Evolutionary conservation across 2,797 vertebrate genomes (phyloP).

Genomic region (Rhadinocentrus ornatus): DNA sequence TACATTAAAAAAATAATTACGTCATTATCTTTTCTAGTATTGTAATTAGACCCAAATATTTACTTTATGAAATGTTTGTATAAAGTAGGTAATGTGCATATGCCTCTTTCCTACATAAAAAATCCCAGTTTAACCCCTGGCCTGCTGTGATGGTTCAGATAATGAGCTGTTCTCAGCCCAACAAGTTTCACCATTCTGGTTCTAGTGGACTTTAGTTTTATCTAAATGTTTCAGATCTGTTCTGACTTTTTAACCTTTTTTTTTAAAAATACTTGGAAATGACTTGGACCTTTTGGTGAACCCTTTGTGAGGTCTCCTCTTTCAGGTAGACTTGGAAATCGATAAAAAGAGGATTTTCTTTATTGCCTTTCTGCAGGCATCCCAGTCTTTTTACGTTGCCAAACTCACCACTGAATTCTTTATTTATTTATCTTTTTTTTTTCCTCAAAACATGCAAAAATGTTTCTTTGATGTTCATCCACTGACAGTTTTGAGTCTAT

Average conservation of each 20-base stretch:
- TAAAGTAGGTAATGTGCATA: too few species aligned
- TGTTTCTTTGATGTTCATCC: not conserved
- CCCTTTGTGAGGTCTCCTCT: not conserved
- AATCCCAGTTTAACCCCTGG: too few species aligned
- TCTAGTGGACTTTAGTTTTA: too few species aligned
- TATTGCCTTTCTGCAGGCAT: not conserved
- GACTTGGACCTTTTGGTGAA: not conserved
- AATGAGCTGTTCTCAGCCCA: not conserved
- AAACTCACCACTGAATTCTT: not conserved
- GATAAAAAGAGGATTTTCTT: not conserved
- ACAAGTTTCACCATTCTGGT: not conserved
- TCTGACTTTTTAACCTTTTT: not conserved
- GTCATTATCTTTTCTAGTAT: too few species aligned
- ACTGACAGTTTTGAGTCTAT: not conserved
- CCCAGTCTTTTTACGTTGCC: not conserved
- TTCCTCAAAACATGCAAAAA: not conserved
- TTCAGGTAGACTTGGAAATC: not conserved
- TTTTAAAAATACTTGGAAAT: not conserved
- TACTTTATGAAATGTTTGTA: too few species aligned
- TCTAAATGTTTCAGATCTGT: too few species aligned
- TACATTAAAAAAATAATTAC: not conserved
- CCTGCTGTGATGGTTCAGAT: too few species aligned
- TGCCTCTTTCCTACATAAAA: too few species aligned
- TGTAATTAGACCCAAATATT: too few species aligned
- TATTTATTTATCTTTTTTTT: not conserved